Percentiles rank a stretch among this genome's conserved stretches.
Evolutionary conservation across 2,113 vertebrate species (phyloP).

Genomic region (Smithornis capensis): DNA sequence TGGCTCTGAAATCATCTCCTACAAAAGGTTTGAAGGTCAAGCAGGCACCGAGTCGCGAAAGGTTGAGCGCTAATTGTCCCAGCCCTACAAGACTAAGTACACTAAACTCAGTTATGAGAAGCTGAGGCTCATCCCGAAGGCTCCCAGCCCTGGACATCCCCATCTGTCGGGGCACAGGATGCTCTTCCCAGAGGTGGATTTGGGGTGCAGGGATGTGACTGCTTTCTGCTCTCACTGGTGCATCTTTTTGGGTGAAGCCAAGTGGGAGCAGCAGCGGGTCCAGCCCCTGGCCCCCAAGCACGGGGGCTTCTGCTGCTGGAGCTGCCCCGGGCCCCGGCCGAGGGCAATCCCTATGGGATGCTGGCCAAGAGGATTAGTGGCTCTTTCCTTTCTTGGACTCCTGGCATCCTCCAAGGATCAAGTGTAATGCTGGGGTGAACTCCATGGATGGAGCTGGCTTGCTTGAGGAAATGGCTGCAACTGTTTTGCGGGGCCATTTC

Average conservation of each 20-base stretch:
- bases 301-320: neutral
- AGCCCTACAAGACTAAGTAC: slow-evolving; percentile 40
- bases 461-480: neutral
- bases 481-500: neutral
- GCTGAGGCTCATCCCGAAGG: neutral
- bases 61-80: slow-evolving; percentile 58
- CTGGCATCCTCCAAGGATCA: neutral
- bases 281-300: accelerated
- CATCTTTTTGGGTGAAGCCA: neutral
- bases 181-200: neutral
- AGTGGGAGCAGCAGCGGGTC: neutral
- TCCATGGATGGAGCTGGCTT: neutral
- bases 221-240: neutral
- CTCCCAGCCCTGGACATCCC: neutral
- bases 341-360: neutral
- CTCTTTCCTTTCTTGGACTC: neutral
- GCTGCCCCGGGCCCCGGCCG: neutral
- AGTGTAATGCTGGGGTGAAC: accelerated
- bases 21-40: slow-evolving; percentile 57
- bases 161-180: neutral
- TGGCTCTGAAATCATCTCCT: slow-evolving; percentile 48
- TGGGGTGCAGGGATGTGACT: accelerated
- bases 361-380: neutral
- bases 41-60: neutral
- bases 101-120: neutral